Evolutionary conservation across 2,797 vertebrate genomes (phyloP).

Genomic region (Microctenopoma stevenorrisi): DNA sequence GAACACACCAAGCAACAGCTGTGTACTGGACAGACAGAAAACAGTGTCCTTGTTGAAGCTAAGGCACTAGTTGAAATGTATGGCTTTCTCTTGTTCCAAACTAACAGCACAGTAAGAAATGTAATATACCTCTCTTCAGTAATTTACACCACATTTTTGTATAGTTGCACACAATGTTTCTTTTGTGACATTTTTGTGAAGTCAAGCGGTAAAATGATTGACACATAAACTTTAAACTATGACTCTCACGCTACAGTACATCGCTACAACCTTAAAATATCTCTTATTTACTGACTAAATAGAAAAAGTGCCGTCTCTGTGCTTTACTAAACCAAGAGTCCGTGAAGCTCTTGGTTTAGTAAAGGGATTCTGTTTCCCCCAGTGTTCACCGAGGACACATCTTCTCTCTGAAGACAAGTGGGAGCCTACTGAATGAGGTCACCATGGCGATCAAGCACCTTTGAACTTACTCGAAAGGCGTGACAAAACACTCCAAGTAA

Average conservation of each 20-base stretch:
- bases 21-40: background rate
- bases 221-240: conserved; percentile 23
- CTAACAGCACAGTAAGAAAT: conserved; percentile 19
- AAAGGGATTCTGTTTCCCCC: background rate
- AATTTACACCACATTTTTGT: conserved; percentile 25
- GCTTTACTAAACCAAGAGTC: conserved; percentile 8
- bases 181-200: conserved; percentile 39
- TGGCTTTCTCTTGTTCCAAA: conserved; percentile 48
- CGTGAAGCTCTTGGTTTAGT: background rate
- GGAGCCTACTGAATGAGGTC: conserved; percentile 14
- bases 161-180: conserved; percentile 13
- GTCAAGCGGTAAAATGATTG: conserved; percentile 26
- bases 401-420: conserved; percentile 16
- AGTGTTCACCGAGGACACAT: background rate
- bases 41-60: conserved; percentile 24
- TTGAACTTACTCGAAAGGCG: conserved; percentile 8
- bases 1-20: background rate
- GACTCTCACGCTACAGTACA: conserved; percentile 25
- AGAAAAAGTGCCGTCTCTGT: conserved; percentile 15
- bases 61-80: conserved; percentile 63
- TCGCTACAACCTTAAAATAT: conserved; percentile 7
- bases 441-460: conserved; percentile 13
- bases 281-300: conserved; percentile 20
- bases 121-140: conserved; percentile 2
- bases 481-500: conserved; percentile 10